These are phyloP conservation scores for Apantesis nais DNA, from an alignment of 2,888 invertebrate genomes.

Conservation along the genomic window DNA sequence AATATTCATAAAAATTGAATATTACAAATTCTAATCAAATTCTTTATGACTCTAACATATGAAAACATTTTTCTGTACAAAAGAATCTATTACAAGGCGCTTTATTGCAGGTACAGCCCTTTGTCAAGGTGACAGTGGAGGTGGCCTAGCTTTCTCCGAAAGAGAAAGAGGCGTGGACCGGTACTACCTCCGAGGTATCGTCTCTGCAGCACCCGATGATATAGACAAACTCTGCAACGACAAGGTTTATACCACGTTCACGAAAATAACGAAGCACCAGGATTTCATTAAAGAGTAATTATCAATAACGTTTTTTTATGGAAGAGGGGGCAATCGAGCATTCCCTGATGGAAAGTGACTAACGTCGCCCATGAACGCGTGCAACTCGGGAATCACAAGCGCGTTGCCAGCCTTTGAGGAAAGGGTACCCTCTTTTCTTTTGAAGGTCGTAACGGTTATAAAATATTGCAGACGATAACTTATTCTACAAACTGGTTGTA, in stretches of 20 bases:
- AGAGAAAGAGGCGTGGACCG: slow-evolving; percentile 47
- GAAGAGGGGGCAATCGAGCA: too few species aligned
- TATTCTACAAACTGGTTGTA: too few species aligned
- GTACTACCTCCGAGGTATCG: slow-evolving; percentile 63
- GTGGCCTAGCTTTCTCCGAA: slow-evolving; percentile 59
- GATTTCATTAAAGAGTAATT: slow-evolving; percentile 13
- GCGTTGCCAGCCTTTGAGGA: too few species aligned
- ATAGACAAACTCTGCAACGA: slow-evolving; percentile 9
- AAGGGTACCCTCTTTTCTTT: too few species aligned
- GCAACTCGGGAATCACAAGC: too few species aligned
- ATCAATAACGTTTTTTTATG: neutral
- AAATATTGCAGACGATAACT: too few species aligned
- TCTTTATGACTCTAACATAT: neutral
- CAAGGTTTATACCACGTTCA: slow-evolving; percentile 12
- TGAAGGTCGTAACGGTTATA: too few species aligned
- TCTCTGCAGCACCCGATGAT: slow-evolving; percentile 49
- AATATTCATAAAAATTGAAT: too few species aligned
- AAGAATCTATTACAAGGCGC: neutral
- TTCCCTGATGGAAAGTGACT: too few species aligned
- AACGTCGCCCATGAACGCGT: too few species aligned
- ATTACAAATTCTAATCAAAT: too few species aligned
- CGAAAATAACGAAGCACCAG: slow-evolving; percentile 11
- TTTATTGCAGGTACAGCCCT: slow-evolving; percentile 40
- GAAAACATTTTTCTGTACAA: neutral
- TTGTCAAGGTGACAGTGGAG: slow-evolving; percentile 69